Evolutionary conservation across 2,888 invertebrate genomes (phyloP).

Genomic region (Lasioglossum villosulum): DNA sequence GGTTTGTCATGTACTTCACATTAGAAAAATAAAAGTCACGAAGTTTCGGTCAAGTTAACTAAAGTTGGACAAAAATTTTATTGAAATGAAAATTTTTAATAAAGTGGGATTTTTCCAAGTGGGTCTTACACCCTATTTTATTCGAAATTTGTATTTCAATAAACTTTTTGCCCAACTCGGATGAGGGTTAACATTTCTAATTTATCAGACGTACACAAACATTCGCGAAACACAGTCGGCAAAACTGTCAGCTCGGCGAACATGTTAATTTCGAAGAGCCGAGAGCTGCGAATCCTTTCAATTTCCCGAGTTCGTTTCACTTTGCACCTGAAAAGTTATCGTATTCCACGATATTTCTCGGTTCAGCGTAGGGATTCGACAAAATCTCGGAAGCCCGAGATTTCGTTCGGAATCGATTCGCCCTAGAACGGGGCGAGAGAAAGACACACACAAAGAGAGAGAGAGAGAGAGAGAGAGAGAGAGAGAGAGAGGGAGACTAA

Average conservation of each 20-base stretch:
- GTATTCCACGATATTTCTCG: constrained; percentile 30
- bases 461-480: neutral
- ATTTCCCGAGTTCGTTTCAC: constrained; percentile 3
- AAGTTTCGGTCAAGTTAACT: no score
- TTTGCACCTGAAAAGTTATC: constrained; percentile 28
- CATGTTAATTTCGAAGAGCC: neutral
- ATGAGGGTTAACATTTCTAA: neutral
- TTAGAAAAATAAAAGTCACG: no score
- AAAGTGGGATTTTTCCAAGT: no score
- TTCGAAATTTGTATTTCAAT: no score
- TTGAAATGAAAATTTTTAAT: no score
- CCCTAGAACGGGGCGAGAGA: neutral
- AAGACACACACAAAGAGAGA: neutral
- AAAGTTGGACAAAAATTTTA: no score
- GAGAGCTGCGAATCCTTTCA: neutral
- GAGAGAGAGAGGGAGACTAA: neutral
- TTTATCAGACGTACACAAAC: neutral
- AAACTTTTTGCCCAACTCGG: no score
- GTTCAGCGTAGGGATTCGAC: constrained; percentile 12
- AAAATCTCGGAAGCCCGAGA: constrained; percentile 19
- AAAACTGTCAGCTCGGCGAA: neutral
- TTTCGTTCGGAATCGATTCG: constrained; percentile 26
- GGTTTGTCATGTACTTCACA: no score
- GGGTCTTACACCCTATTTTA: no score
- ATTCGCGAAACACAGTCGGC: neutral